phyloP scores from a whole-genome alignment of 2,888 invertebrate species.

The Cinara cedri region DNA sequence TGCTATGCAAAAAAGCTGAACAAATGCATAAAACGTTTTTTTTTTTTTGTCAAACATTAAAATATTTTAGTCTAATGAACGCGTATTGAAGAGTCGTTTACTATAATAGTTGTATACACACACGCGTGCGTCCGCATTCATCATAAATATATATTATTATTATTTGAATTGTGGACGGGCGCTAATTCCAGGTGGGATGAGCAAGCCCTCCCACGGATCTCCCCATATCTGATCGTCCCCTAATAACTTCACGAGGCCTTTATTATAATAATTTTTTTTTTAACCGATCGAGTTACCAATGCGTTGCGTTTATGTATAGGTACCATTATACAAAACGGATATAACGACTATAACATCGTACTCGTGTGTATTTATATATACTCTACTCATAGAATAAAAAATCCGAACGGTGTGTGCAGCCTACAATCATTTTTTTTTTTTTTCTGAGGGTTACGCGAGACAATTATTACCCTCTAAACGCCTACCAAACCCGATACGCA shows the following conservation, averaged over 20 bases:
- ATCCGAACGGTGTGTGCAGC: slow-evolving; percentile 42
- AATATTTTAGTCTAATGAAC: slow-evolving; percentile 44
- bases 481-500: slow-evolving; percentile 49
- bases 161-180: slow-evolving; percentile 47
- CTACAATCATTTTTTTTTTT: slow-evolving; percentile 23
- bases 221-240: slow-evolving; percentile 53
- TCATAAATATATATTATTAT: slow-evolving; percentile 19
- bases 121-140: slow-evolving; percentile 14
- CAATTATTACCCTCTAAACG: slow-evolving; percentile 50
- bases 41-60: slow-evolving; percentile 10
- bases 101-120: not conserved
- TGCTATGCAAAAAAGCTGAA: not conserved
- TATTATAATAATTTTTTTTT: slow-evolving; percentile 50
- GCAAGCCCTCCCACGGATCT: slow-evolving; percentile 55
- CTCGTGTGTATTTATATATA: slow-evolving; percentile 21
- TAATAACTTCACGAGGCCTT: slow-evolving; percentile 47
- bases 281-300: slow-evolving; percentile 51
- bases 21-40: slow-evolving; percentile 4
- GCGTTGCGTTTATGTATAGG: slow-evolving; percentile 7
- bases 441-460: slow-evolving; percentile 26
- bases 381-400: slow-evolving; percentile 9
- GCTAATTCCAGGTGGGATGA: slow-evolving; percentile 56
- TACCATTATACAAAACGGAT: slow-evolving; percentile 28
- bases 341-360: slow-evolving; percentile 17
- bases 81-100: slow-evolving; percentile 30